phyloP scores from a whole-genome alignment of 37 sponge, comb jelly and placozoan species.

The Chondrilla cf. caribensis region DNA sequence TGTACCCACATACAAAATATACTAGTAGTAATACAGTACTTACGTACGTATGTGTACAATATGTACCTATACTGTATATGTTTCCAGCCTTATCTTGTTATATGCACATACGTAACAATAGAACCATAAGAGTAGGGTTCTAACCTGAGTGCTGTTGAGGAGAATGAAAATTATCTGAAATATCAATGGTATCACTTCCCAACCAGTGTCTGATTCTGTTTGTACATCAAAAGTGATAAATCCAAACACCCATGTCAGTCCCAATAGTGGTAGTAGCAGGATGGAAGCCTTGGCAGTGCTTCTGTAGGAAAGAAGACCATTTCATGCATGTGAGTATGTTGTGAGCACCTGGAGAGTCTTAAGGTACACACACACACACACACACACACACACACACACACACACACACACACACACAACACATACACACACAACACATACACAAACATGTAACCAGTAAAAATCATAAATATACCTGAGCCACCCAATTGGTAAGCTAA shows the following conservation, averaged over 20 bases:
- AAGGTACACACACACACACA: background rate
- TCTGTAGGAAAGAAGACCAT: background rate
- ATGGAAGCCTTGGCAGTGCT: constrained; percentile 10
- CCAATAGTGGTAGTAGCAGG: constrained; percentile 53
- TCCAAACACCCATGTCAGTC: constrained; percentile 56
- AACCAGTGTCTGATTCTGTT: background rate
- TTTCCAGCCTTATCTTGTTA: too few relatives aligned
- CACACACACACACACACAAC: background rate
- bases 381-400: background rate
- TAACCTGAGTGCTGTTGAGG: constrained; percentile 17
- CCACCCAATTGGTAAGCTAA: background rate
- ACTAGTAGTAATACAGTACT: too few relatives aligned
- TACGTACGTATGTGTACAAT: too few relatives aligned
- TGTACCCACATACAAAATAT: too few relatives aligned
- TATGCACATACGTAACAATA: too few relatives aligned
- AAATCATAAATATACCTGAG: too few relatives aligned
- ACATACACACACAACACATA: too few relatives aligned
- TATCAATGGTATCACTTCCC: background rate
- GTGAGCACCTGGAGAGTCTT: too few relatives aligned
- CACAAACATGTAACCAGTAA: too few relatives aligned
- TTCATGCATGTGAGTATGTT: too few relatives aligned
- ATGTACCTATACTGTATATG: too few relatives aligned
- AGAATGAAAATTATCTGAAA: constrained; percentile 14
- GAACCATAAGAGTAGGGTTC: background rate
- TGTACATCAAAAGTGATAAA: background rate